Conservation (phyloP, 2,888 invertebrate species). For the Uropetala carovei region DNA sequence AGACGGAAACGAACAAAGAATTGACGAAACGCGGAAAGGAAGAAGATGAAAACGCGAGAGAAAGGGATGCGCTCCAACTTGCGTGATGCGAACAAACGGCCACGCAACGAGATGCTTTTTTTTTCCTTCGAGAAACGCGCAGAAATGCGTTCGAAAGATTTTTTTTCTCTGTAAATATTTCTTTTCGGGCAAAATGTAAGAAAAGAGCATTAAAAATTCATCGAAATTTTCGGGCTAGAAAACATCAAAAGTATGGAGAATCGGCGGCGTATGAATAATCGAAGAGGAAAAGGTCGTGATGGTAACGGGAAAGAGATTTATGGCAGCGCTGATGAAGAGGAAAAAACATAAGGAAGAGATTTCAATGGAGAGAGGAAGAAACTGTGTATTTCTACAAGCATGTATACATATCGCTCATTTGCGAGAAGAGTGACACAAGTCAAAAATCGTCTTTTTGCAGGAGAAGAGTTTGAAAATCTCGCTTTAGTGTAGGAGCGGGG, state of each 20-base stretch:
- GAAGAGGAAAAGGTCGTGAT: neutral
- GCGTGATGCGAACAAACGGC: neutral
- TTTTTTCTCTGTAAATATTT: neutral
- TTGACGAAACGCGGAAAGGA: neutral
- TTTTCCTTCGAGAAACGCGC: neutral
- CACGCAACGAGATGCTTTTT: neutral
- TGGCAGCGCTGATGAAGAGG: neutral
- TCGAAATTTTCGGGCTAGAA: neutral
- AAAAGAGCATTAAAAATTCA: conserved; percentile 20
- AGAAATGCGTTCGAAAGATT: neutral
- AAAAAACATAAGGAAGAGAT: neutral
- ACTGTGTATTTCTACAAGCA: too few relatives aligned
- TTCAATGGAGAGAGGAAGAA: too few relatives aligned
- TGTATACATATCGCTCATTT: too few relatives aligned
- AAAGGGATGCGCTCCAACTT: neutral
- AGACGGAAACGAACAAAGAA: neutral
- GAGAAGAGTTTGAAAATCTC: too few relatives aligned
- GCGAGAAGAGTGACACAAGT: too few relatives aligned
- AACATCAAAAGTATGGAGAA: conserved; percentile 4
- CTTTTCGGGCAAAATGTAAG: neutral
- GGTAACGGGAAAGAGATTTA: neutral
- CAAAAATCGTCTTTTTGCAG: too few relatives aligned
- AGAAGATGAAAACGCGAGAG: neutral
- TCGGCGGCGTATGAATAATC: conserved; percentile 25
- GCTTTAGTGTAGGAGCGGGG: too few relatives aligned